Base-by-base conservation (phyloP, 2,888 invertebrate genomes). In the Synergus japonicus region DNA sequence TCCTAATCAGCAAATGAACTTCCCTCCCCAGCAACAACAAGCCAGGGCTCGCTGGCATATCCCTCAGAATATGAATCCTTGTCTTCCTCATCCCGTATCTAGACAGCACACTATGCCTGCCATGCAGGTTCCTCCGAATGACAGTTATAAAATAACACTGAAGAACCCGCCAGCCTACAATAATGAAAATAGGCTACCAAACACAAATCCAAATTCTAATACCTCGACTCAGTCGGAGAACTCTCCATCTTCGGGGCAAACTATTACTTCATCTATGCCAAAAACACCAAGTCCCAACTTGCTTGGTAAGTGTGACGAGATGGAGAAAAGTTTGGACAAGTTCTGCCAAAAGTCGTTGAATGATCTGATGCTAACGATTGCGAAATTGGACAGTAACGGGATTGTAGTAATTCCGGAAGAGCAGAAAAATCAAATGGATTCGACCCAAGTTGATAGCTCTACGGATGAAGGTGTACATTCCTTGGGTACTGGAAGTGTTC, bases 351-450 rank as follows among this genome's bases (percentile, higher is more conserved):
- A 97, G 90, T 96, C 96, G 1, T 96, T 97, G 82, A 96, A 96
- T 90, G 97, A 97, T 93, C 93, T 97, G 85, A 96, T 97, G 96
- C 96, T 96, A 80, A 97, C 97, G 81, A 97, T 97, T 91, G 97
- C 97, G 83, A 97, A 97, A 93, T 93, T 97, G 88, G 97, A 97
- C 93, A 96, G 96, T 41, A 97, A 97, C 92, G 97, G 97, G 65
- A 97, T 97, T 82, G 96, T 96, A 90, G 95, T 95, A 43, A 92
- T 95, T 85, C 95, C 95, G 0, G 95, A 95, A 92, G 94, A 93
- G 9, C 94, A 94, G 88, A 91, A 90, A 81, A 89, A 88, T 84
- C 90, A 91, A 78, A 82, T 90, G 82, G 92, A 92, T 76, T 89
- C 90, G 4, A 83, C 89, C 12, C 95, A 95, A 92, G 96, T 96